Evolutionary conservation across 2,888 invertebrate species (phyloP), one percentile per base, ranked within the genome.

Genomic region (Poecilobothrus nobilitatus): DNA sequence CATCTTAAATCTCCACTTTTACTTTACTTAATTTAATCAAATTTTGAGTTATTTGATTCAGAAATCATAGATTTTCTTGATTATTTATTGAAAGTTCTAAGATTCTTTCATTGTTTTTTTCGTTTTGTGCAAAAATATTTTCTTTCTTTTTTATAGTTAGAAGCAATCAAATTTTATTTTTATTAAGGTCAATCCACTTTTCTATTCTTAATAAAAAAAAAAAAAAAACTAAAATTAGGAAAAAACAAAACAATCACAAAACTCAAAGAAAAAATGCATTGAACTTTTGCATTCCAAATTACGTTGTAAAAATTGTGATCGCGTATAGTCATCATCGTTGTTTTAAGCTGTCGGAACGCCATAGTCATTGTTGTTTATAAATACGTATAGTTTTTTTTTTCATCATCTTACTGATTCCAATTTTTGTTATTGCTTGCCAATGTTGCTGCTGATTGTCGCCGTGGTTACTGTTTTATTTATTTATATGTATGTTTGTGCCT

Each of bases 161-260:
- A 53, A 53, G 53, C 15, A 18, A 53, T 53, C 53, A 53, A 53
- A 53, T 53, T 53, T 53, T 53, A 53, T 53, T 53, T 53, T 53
- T 53, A 53, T 53, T 53, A 53, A 53, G 53, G 53, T 53, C 53
- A 53, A 53, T 53, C 53, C 53, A 12, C 53, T 53, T 9, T 53
- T 53, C 53, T 53, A 15, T n/a, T 53, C 6, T 18, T 18, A 53
- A 53, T 6, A 53, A 9, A 53, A 18, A 15, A 53, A 37, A 37
- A 53, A 53, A 53, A 53, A 53, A 53, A 53, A 53, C 9, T 53
- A 53, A 53, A 53, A 53, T 10, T 12, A 37, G 37, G 12, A 37
- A 37, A 37, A 37, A 37, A 3, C 4, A 41, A 41, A 41, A 41
- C 4, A 41, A 41, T 5, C 1, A 3, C 9, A 15, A 41, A 8